These are phyloP conservation scores for Passerculus sandwichensis DNA, from an alignment of 2,797 vertebrate species.

Conservation along the genomic window DNA sequence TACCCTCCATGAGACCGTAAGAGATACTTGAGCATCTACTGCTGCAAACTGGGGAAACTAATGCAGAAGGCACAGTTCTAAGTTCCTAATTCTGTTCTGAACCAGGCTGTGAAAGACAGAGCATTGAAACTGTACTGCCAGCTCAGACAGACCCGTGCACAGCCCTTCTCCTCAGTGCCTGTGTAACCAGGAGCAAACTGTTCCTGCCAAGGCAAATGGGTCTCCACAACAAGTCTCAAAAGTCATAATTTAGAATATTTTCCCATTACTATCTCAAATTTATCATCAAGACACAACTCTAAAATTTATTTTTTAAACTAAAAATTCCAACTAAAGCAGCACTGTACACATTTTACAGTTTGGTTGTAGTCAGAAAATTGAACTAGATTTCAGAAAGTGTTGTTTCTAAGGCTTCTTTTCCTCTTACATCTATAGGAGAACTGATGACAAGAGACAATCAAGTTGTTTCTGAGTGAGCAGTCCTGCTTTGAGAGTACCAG, in stretches of 20 bases:
- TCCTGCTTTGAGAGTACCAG: neutral
- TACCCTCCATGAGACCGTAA: neutral
- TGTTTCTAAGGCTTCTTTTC: neutral
- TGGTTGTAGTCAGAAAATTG: neutral
- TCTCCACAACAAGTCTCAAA: neutral
- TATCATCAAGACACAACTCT: neutral
- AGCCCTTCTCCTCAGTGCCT: neutral
- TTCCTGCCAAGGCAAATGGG: neutral
- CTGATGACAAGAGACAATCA: neutral
- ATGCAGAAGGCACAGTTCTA: neutral
- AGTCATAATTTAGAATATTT: neutral
- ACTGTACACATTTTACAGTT: constrained; percentile 2
- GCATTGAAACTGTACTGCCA: neutral
- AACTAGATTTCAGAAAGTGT: neutral
- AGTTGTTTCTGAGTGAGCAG: neutral
- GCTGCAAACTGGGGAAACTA: neutral
- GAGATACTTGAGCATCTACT: neutral
- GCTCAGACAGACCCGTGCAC: neutral
- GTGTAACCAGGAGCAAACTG: neutral
- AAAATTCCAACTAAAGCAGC: constrained; percentile 4
- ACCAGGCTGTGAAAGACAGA: neutral
- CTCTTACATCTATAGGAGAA: neutral
- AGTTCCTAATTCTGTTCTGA: neutral
- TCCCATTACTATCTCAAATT: neutral
- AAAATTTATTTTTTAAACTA: neutral